Evolutionary conservation across 2,888 invertebrate genomes (phyloP), one percentile per base, ranked within the genome.

Genomic region (Pseudococcus longispinus): DNA sequence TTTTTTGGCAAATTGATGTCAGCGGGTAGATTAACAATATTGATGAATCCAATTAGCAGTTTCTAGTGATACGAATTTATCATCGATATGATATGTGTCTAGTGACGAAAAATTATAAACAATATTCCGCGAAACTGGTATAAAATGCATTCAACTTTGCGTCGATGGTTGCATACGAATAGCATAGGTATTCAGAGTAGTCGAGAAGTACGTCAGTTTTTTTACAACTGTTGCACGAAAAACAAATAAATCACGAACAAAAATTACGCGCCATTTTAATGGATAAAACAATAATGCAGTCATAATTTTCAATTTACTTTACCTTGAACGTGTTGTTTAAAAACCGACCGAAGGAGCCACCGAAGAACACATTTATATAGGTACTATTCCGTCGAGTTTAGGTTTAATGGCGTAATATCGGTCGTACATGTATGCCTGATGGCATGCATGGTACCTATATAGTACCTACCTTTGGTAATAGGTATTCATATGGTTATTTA

Each of bases 241-340:
- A 85, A 70, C 85, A 85, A 85, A 85, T 85, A 74, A 85, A 85
- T 85, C 85, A 85, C 70, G 70, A 84, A 85, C 44, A 44, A 74
- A 85, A 85, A 85, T 85, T 85, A 70, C 85, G 85, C 85, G 65
- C 85, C 85, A 85, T 70, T 85, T 85, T 85, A 85, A 85, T 85
- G 85, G 85, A 85, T 85, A 85, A 70, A 74, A 85, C 85, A 85
- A 85, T 85, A 85, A 85, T 85, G 85, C 85, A 42, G 85, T 70
- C 85, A 70, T 85, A 85, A 85, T 85, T 85, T 85, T 85, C 85
- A 85, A 85, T 85, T 42, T 74, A 23, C 74, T 84, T 85, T 32
- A 85, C 85, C 85, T 85, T 85, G 84, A 84, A 84, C 65, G 85
- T 85, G 85, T 85, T 85, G 44, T 85, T 60, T 65, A n/a, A 42